Conservation (phyloP, 2,888 invertebrate species). For the Fragum sueziense region DNA sequence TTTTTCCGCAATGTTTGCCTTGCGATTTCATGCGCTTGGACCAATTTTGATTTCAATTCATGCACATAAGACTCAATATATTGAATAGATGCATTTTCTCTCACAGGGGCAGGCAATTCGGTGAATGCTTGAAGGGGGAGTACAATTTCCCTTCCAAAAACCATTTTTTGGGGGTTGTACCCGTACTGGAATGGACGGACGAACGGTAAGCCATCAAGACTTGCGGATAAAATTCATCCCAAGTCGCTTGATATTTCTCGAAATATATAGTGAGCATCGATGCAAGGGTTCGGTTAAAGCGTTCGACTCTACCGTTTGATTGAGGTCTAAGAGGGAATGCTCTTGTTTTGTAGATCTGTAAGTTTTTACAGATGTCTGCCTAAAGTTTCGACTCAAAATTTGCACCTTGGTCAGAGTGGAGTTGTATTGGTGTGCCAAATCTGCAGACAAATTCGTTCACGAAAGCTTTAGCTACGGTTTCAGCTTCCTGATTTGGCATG, state of each 20-base stretch:
- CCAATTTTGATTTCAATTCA: too few relatives aligned
- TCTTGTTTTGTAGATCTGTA: constrained; percentile 46
- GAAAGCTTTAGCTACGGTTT: constrained; percentile 52
- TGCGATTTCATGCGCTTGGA: too few relatives aligned
- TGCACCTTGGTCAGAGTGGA: constrained; percentile 56
- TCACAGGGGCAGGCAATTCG: too few relatives aligned
- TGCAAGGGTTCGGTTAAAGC: constrained; percentile 64
- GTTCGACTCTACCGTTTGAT: constrained; percentile 66
- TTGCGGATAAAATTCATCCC: constrained; percentile 66
- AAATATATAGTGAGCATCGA: constrained; percentile 63
- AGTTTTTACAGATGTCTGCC: constrained; percentile 37
- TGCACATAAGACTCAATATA: too few relatives aligned
- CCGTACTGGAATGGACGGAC: constrained; percentile 54
- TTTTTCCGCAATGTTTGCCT: not conserved
- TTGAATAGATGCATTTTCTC: too few relatives aligned
- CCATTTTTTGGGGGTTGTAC: constrained; percentile 55
- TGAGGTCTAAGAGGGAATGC: constrained; percentile 40
- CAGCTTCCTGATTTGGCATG: constrained; percentile 39
- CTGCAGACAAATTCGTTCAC: constrained; percentile 39
- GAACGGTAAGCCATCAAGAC: constrained; percentile 64
- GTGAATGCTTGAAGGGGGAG: constrained; percentile 45
- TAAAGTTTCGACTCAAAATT: constrained; percentile 43
- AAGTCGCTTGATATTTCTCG: constrained; percentile 59
- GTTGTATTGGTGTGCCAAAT: constrained; percentile 48
- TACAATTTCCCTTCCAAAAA: constrained; percentile 45